These are phyloP conservation scores for Zaprionus lachaisei DNA, from an alignment of 1,140 invertebrate species.

Conservation along the genomic window DNA sequence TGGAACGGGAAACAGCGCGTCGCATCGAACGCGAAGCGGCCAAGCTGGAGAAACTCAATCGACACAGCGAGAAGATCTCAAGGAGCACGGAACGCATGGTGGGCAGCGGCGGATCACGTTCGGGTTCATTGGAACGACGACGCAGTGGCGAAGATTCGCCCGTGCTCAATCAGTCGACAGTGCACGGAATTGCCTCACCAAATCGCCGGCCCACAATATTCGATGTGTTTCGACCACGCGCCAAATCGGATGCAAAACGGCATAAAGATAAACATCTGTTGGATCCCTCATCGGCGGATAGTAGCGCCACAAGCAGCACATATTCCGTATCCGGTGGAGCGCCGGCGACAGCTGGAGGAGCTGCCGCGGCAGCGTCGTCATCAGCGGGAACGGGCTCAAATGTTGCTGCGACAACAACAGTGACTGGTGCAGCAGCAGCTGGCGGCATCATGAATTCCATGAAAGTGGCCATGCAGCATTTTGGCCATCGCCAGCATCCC, in stretches of 20 bases:
- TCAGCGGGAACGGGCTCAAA: slow-evolving; percentile 68
- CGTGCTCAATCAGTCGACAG: slow-evolving; percentile 85
- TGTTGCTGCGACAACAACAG: slow-evolving; percentile 29
- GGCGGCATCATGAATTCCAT: slow-evolving; percentile 90
- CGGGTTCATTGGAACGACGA: slow-evolving; percentile 85
- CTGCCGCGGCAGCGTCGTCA: slow-evolving; percentile 61
- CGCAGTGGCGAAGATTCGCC: slow-evolving; percentile 85
- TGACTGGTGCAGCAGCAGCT: slow-evolving; percentile 83
- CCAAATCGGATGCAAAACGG: slow-evolving; percentile 90
- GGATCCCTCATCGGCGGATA: slow-evolving; percentile 78
- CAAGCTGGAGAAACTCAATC: slow-evolving; percentile 82
- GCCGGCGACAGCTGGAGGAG: slow-evolving; percentile 60
- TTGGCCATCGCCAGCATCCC: slow-evolving; percentile 85
- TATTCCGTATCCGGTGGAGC: slow-evolving; percentile 81
- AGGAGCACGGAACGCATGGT: slow-evolving; percentile 82
- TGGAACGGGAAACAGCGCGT: slow-evolving; percentile 76
- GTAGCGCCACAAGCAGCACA: slow-evolving; percentile 82
- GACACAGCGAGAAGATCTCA: slow-evolving; percentile 83
- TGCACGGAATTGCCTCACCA: slow-evolving; percentile 87
- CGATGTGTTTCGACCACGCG: slow-evolving; percentile 93
- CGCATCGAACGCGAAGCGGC: slow-evolving; percentile 79
- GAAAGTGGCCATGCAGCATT: slow-evolving; percentile 91
- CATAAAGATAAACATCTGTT: slow-evolving; percentile 85
- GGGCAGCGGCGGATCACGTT: slow-evolving; percentile 62
- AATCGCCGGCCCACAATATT: slow-evolving; percentile 91